These are phyloP conservation scores for Oscheius onirici DNA, from an alignment of 2,888 invertebrate genomes.

Conservation along the genomic window DNA sequence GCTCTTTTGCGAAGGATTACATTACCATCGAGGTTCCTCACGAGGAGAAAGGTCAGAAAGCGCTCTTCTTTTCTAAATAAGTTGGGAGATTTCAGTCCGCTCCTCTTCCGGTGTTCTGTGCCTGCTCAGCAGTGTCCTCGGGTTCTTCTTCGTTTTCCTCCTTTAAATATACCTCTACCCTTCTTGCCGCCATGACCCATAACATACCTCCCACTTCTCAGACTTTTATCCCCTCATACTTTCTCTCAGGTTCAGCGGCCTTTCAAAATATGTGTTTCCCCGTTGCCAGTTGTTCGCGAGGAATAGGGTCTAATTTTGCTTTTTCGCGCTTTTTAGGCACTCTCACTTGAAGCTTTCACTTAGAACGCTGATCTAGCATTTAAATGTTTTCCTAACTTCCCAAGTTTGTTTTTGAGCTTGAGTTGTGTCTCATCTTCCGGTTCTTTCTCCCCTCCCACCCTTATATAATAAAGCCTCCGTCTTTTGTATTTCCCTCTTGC, in stretches of 20 bases:
- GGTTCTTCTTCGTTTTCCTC: conserved; percentile 3
- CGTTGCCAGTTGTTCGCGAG: conserved; percentile 22
- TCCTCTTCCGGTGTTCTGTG: conserved; percentile 9
- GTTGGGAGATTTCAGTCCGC: conserved; percentile 12
- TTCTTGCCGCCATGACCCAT: conserved; percentile 16
- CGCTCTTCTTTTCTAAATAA: neutral
- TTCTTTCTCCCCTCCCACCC: conserved; percentile 6
- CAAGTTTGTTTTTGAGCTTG: conserved; percentile 17
- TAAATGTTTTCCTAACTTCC: neutral
- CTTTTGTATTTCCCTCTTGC: conserved; percentile 4
- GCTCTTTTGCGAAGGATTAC: conserved; percentile 48
- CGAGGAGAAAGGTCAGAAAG: conserved; percentile 4
- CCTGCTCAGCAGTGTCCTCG: conserved; percentile 6
- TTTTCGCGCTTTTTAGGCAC: conserved; percentile 22
- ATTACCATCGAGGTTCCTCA: conserved; percentile 28
- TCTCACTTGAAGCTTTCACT: conserved; percentile 30
- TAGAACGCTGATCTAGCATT: conserved; percentile 25
- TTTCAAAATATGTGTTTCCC: conserved; percentile 2
- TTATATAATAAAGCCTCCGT: neutral
- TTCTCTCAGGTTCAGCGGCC: conserved; percentile 25
- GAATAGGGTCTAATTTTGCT: conserved; percentile 26
- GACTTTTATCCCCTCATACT: conserved; percentile 17
- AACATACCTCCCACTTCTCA: neutral
- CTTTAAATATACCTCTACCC: conserved; percentile 9
- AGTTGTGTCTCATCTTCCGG: conserved; percentile 25